Conservation (phyloP, 2,113 vertebrate species). For the Macroglossus sobrinus region DNA sequence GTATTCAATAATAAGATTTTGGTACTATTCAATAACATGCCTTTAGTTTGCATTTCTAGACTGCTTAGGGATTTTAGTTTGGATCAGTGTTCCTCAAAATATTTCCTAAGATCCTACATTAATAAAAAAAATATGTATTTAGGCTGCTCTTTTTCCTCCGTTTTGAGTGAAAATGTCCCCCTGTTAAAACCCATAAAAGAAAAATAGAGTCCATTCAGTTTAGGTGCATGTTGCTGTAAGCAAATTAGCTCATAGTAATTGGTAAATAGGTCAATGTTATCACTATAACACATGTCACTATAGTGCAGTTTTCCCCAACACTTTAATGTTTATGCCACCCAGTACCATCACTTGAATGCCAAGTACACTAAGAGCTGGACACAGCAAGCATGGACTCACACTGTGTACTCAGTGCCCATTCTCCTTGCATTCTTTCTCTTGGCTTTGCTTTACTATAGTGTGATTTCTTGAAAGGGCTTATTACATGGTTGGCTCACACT, state of each 20-base stretch:
- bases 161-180: not conserved
- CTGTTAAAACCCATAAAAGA: not conserved
- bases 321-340: not conserved
- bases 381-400: not conserved
- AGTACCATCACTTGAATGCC: not conserved
- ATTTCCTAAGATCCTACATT: not conserved
- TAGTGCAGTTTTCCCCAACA: not conserved
- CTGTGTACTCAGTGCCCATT: not conserved
- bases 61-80: not conserved
- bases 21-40: not conserved
- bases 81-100: not conserved
- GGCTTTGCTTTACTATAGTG: not conserved
- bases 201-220: not conserved
- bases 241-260: not conserved
- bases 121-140: not conserved
- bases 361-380: not conserved
- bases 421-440: not conserved
- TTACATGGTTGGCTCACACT: not conserved
- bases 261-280: not conserved
- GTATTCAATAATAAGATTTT: not conserved
- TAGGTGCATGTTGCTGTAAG: not conserved
- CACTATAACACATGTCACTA: not conserved
- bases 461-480: not conserved
- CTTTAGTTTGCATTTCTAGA: not conserved
- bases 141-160: not conserved